Base-by-base conservation (phyloP, 92 coral and sea anemone genomes). In the Zoanthus sansibaricus region DNA sequence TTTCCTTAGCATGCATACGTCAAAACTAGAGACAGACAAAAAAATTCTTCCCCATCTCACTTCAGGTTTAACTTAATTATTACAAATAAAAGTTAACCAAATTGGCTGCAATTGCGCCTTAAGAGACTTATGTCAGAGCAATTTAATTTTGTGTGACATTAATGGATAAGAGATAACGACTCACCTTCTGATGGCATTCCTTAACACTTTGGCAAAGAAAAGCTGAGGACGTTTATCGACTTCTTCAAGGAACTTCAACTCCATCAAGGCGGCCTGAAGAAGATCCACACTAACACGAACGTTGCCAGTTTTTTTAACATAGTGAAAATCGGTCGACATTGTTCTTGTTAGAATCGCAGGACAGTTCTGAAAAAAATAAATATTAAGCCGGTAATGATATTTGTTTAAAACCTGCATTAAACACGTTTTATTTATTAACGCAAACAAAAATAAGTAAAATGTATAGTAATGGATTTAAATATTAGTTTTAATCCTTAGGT, bases 151-250 rank as follows among this genome's bases (percentile, higher is more conserved):
- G 25, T 62, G 6, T 16, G 69, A 16, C 69, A 20, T 62, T 25
- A 5, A 20, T 25, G 20, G 25, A 16, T 13, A 62, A 16, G 4
- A 62, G 31, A 11, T 21, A 9, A 30, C 17, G 46, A 64, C 56
- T 62, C 85, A 64, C 62, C 97, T 91, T 51, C 97, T 89, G 15
- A 94, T 72, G 6, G 87, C 87, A n/a, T 83, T 75, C 52, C 21
- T 83, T 66, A 83, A 33, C 55, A 83, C 32, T 54, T 30, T 83
- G 3, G 79, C 79, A 17, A 45, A 25, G 80, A 45, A 54, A 17
- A 83, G 49, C 9, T 72, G 14, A 12, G 87, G 87, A 31, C 71
- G 45, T 16, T 13, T 25, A 16, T 83, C 69, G 51, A 83, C 87
- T 5, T 72, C 79, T 55, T 71, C 79, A 5, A 83, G 87, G 30